These are phyloP conservation scores for Apotomis betuletana DNA, from an alignment of 2,888 invertebrate genomes.

Conservation along the genomic window DNA sequence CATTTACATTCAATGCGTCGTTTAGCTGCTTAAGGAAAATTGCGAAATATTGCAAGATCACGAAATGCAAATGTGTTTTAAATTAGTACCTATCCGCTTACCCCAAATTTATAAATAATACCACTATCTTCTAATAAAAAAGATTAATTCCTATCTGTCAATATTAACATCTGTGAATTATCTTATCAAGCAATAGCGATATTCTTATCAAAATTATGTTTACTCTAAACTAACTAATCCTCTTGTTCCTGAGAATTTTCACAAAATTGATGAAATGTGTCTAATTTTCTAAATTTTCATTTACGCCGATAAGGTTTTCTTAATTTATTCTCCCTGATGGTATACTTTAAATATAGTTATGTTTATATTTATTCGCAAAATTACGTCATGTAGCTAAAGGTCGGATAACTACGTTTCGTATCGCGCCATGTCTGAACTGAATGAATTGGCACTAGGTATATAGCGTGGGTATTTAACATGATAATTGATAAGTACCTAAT, in stretches of 20 bases:
- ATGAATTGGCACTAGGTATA: too few species aligned
- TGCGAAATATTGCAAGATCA: not conserved
- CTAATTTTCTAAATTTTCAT: not conserved
- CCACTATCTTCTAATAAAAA: not conserved
- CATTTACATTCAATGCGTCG: too few species aligned
- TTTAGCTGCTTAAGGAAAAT: too few species aligned
- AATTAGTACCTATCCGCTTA: not conserved
- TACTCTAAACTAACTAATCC: constrained; percentile 30
- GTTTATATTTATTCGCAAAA: not conserved
- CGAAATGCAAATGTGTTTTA: not conserved
- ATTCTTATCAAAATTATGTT: constrained; percentile 21
- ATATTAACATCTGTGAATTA: not conserved
- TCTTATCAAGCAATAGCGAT: constrained; percentile 16
- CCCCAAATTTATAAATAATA: not conserved
- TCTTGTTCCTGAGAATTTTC: constrained; percentile 39
- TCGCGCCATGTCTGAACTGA: not conserved
- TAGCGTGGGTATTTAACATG: too few species aligned
- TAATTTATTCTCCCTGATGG: constrained; percentile 9
- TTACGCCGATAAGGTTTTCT: constrained; percentile 13
- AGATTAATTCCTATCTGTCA: not conserved
- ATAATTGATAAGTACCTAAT: too few species aligned
- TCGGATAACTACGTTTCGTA: not conserved
- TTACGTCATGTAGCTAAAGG: constrained; percentile 18
- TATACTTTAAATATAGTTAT: constrained; percentile 7
- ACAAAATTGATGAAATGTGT: constrained; percentile 3